Evolutionary conservation across 2,888 invertebrate species (phyloP).

Genomic region (Melanophora roralis): DNA sequence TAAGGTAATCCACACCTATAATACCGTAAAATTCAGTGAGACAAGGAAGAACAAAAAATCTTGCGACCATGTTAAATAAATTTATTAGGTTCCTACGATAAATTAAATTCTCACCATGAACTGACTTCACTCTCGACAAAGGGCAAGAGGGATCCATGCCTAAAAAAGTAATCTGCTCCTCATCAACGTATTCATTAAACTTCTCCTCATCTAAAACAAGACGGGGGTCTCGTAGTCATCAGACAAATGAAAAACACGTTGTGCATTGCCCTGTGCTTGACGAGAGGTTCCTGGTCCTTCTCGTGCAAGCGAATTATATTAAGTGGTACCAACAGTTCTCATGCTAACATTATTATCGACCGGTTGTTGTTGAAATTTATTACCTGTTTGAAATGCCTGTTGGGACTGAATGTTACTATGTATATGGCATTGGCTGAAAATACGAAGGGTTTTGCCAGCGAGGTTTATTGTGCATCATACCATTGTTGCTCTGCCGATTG

Average conservation of each 20-base stretch:
- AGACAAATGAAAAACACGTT: background rate
- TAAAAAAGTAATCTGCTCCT: slow-evolving; percentile 4
- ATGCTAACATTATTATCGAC: slow-evolving; percentile 2
- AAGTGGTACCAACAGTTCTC: background rate
- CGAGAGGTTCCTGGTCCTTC: background rate
- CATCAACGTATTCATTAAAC: background rate
- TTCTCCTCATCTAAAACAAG: background rate
- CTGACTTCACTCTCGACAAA: slow-evolving; percentile 8
- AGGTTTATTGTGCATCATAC: background rate
- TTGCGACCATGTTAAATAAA: background rate
- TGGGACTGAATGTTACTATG: background rate
- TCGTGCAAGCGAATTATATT: background rate
- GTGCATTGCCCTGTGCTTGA: background rate
- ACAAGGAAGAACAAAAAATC: slow-evolving; percentile 18
- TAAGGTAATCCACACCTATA: slow-evolving; percentile 13
- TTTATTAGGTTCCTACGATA: background rate
- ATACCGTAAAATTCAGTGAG: too few relatives aligned
- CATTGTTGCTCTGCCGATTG: background rate
- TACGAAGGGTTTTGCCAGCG: background rate
- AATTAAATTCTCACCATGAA: slow-evolving; percentile 10
- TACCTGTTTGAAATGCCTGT: background rate
- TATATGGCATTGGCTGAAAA: background rate
- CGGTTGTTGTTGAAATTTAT: background rate
- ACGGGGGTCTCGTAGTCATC: background rate
- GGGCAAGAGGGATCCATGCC: background rate